A percentile compares a stretch with the other conserved stretches of the same genome.
These are phyloP conservation scores for Dendroctonus ponderosae DNA, from an alignment of 1,140 invertebrate genomes.

Conservation along the genomic window DNA sequence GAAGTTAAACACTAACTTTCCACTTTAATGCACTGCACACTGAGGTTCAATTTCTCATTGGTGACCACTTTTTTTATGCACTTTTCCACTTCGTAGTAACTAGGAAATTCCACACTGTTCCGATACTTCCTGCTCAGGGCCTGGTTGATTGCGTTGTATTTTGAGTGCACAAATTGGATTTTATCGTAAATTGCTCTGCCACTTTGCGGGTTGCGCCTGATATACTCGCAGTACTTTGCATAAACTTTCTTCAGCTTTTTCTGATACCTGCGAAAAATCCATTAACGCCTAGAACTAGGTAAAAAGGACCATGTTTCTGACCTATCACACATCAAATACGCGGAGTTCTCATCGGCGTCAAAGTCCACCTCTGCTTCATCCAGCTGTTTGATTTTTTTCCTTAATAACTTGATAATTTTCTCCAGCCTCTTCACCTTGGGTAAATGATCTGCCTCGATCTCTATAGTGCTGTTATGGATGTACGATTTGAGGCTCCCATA, in stretches of 20 bases:
- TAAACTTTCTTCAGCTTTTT: slow-evolving; percentile 48
- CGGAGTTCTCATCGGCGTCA: slow-evolving; percentile 55
- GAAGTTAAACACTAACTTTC: slow-evolving; percentile 49
- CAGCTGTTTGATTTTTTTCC: slow-evolving; percentile 52
- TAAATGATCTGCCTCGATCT: slow-evolving; percentile 32
- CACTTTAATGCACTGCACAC: slow-evolving; percentile 47
- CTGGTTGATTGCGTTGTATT: slow-evolving; percentile 55
- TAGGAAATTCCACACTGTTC: slow-evolving; percentile 55
- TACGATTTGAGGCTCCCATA: slow-evolving; percentile 33
- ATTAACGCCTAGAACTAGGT: neutral
- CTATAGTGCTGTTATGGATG: slow-evolving; percentile 23
- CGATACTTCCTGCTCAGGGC: slow-evolving; percentile 56
- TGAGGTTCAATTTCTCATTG: slow-evolving; percentile 50
- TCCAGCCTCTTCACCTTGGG: slow-evolving; percentile 49
- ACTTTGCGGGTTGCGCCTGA: slow-evolving; percentile 54
- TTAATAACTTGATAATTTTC: slow-evolving; percentile 50
- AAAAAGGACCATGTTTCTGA: slow-evolving; percentile 35
- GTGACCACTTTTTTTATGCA: slow-evolving; percentile 53
- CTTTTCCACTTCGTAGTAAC: slow-evolving; percentile 58
- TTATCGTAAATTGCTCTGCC: slow-evolving; percentile 52
- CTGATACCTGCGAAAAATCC: slow-evolving; percentile 42
- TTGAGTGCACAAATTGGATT: slow-evolving; percentile 51
- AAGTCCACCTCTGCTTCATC: slow-evolving; percentile 54
- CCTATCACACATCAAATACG: slow-evolving; percentile 55
- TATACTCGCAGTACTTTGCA: slow-evolving; percentile 55